Evolutionary conservation across 2,797 vertebrate species (phyloP).

Genomic region (Catharus ustulatus): DNA sequence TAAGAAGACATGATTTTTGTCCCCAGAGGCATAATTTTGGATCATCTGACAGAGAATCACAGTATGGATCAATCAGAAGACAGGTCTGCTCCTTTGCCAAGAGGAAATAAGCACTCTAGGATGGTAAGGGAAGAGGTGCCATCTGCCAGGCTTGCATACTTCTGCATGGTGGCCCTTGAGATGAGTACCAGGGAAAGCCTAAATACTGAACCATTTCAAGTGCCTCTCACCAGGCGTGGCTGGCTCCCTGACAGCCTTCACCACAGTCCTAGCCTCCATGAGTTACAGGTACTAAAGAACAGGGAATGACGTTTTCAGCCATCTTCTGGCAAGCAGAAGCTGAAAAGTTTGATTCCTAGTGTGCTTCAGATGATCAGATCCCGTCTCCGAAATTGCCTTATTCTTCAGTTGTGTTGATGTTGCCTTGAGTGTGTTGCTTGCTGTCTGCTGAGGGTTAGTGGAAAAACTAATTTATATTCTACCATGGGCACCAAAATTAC

Average conservation of each 20-base stretch:
- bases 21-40: neutral
- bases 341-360: neutral
- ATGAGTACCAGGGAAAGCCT: neutral
- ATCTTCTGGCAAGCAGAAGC: neutral
- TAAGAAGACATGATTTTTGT: neutral
- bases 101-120: neutral
- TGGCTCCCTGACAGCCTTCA: neutral
- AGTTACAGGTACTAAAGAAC: neutral
- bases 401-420: neutral
- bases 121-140: neutral
- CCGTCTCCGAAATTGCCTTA: neutral
- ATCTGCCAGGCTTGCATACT: neutral
- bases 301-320: neutral
- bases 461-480: neutral
- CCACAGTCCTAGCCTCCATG: neutral
- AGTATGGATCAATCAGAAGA: neutral
- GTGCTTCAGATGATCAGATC: neutral
- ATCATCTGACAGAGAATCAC: neutral
- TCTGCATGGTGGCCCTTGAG: neutral
- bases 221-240: fast-evolving
- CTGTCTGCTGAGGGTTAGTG: neutral
- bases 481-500: neutral
- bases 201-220: neutral
- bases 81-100: neutral
- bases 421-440: neutral